Base-by-base conservation (phyloP, 2,113 vertebrate species). In the Corythoichthys haematopterus region DNA sequence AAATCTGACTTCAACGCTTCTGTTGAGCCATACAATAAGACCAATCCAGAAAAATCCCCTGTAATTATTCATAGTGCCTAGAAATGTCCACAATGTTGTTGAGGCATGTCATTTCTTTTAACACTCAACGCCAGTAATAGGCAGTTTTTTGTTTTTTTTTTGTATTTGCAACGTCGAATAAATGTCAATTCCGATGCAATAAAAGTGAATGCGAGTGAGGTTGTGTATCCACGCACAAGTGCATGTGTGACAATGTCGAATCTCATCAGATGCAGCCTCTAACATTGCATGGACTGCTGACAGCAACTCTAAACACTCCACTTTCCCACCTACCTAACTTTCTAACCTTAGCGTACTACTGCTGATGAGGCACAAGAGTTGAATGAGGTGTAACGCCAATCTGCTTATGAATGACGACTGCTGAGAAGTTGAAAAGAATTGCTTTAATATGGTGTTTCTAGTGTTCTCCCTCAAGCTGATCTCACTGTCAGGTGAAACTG, bases 241-340 rank as follows among this genome's bases (percentile, higher is more conserved):
- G 64, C 64, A 47, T 65, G 43, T 43, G 56, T 73, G 60, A 71
- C 58, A 61, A 62, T 52, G 47, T 74, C 48, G 61, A 74, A 73
- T 80, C 80, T 85, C 55, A 66, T 83, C 81, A 78, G 72, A 66
- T 65, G 79, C 64, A 86, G 81, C 76, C 66, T 85, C 75, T 72
- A 84, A 78, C 69, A 68, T 75, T 74, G 69, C 80, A 79, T 81
- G 83, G 78, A 33, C 77, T 36, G 82, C 84, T 91, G 88, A 89
- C 86, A 90, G 88, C 84, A 83, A 81, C 76, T 86, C 87, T 68
- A 80, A 84, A 76, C 71, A 51, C 75, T 77, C 78, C 38, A 50
- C 84, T 87, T 87, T 84, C 79, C 78, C 66, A 33, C 64, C 66
- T 74, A 61, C 63, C 65, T 14, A 46, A 46, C 78, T 86, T 65